A percentile compares a stretch with the other conserved stretches of the same genome.
Conservation (phyloP, 2,888 invertebrate genomes). For the Rambutsinella grinnellia region DNA sequence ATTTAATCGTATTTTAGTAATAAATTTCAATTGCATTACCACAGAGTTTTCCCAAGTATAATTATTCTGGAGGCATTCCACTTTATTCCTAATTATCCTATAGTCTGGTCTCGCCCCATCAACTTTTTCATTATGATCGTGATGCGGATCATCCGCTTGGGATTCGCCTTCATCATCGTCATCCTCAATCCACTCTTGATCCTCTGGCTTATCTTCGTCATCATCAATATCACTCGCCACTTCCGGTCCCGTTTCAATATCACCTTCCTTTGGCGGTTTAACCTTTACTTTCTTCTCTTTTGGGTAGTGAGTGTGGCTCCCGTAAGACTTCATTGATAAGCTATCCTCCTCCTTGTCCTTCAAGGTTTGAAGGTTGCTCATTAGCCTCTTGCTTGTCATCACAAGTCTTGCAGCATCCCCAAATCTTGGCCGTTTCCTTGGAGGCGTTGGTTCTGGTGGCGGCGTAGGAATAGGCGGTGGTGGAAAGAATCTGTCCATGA, state of each 20-base stretch:
- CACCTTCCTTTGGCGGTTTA: too few relatives aligned
- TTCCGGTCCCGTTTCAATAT: conserved; percentile 1
- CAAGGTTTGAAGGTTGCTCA: conserved; percentile 40
- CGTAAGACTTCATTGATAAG: conserved; percentile 63
- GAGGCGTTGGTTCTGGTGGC: background rate
- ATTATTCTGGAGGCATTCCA: conserved; percentile 88
- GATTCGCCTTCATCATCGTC: conserved; percentile 85
- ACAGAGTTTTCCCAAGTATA: conserved; percentile 95
- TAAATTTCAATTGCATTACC: too few relatives aligned
- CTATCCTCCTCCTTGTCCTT: conserved; percentile 51
- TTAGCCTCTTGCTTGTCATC: conserved; percentile 61
- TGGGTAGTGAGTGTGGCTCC: conserved; percentile 60
- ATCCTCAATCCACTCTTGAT: conserved; percentile 62
- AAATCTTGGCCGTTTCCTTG: conserved; percentile 51
- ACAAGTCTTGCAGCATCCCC: conserved; percentile 61
- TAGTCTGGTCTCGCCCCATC: conserved; percentile 79
- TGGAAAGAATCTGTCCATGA: too few relatives aligned
- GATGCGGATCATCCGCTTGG: background rate
- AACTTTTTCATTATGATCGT: conserved; percentile 71
- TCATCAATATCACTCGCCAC: conserved; percentile 68
- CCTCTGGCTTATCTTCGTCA: conserved; percentile 82
- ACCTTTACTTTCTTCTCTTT: conserved; percentile 12
- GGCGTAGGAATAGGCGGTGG: conserved; percentile 67
- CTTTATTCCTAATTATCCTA: conserved; percentile 88
- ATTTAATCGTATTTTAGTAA: conserved; percentile 98